A percentile compares a stretch with the other conserved stretches of the same genome.
These are phyloP conservation scores for Sparus aurata DNA, from an alignment of 2,797 vertebrate species.

Conservation along the genomic window DNA sequence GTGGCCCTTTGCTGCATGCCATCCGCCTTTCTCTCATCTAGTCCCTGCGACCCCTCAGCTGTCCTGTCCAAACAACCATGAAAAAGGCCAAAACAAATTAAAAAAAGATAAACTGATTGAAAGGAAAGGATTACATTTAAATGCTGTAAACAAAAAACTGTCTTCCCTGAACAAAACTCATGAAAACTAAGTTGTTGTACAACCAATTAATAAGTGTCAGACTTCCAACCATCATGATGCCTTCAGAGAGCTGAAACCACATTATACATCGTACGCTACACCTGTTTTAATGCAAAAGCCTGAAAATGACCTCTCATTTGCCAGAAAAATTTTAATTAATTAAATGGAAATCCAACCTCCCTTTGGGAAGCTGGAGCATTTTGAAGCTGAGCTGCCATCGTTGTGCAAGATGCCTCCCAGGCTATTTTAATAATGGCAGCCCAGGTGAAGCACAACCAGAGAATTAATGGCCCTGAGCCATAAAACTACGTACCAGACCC, in stretches of 20 bases:
- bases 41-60: too few relatives aligned
- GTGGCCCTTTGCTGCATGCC: too few relatives aligned
- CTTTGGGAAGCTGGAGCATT: background rate
- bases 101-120: too few relatives aligned
- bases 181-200: background rate
- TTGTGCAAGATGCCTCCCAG: background rate
- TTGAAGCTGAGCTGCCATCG: background rate
- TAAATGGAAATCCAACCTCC: background rate
- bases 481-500: too few relatives aligned
- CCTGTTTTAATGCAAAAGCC: slow-evolving; percentile 3
- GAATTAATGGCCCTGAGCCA: background rate
- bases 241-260: background rate
- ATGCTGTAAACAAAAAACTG: background rate
- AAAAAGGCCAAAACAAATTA: too few relatives aligned
- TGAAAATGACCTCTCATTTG: background rate
- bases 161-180: background rate
- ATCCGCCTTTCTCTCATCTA: too few relatives aligned
- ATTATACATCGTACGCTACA: background rate
- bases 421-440: background rate
- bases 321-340: background rate
- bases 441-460: background rate
- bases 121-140: background rate
- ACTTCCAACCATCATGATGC: background rate
- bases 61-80: too few relatives aligned
- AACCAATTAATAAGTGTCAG: background rate